Evolutionary conservation across 2,888 invertebrate genomes (phyloP), one percentile per base, ranked within the genome.

Genomic region (Xestia c-nigrum): DNA sequence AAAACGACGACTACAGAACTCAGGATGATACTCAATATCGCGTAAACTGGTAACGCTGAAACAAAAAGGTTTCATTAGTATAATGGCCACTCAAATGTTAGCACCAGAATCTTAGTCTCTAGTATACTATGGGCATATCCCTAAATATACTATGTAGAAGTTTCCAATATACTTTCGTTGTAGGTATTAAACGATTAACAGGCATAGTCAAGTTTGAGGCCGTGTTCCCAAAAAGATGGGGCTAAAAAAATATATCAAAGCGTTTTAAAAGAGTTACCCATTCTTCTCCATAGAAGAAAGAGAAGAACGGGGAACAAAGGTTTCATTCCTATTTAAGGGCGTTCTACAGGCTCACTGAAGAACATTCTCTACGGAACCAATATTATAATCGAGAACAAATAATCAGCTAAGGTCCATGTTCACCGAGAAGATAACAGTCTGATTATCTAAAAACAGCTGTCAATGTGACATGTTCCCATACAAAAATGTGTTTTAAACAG

Each of bases 1-100:
- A 97, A 97, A 6, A 98, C 97, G 65, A 97, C 97, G 2, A 99
- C 98, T 59, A 98, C 97, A 0, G 98, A 97, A 80, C 98, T 98
- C 43, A 99, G 97, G 0, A 99, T 98, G 73, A 99, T 98, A 85
- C 98, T 98, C 61, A 99, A 97, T 85, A 99, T 98, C 12, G 98
- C 98, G 94, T 99, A 99, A 59, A 98, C 98, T 0, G 99, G 98
- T 70, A 98, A 96, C 46, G 98, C 98, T 98, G 96, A 46, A 96
- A 97, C 90, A 94, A 94, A 91, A 81, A 47, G 12, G 3, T 52
- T 55, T 59, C 6, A 59, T 81, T 64, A 79, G 16, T 74, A 21
- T 67, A 7, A n/a, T 24, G n/a, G n/a, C 1, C 5, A 70, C 10
- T 69, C 5, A 59, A 50, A 59, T 72, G 38, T 57, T 57, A 43